phyloP scores from a whole-genome alignment of 2,888 invertebrate species.

The Onthophagus sagittarius region DNA sequence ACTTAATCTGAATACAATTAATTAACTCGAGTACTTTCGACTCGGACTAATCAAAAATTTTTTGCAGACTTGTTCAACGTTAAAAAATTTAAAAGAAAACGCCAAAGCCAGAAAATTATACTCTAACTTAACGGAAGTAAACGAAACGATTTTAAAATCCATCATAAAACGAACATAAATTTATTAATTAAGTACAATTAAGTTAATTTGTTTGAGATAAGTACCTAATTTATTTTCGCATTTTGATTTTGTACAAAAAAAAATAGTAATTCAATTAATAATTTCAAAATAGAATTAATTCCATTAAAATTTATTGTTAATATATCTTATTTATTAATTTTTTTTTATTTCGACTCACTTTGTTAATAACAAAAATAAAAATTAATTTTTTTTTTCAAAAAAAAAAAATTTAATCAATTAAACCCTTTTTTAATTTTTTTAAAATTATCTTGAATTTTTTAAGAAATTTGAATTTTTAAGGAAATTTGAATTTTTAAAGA shows the following conservation, averaged over 20 bases:
- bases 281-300: too few relatives aligned
- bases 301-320: too few relatives aligned
- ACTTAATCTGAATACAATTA: background rate
- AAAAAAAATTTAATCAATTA: too few relatives aligned
- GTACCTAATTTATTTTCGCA: background rate
- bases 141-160: background rate
- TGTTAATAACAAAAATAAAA: background rate
- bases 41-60: too few relatives aligned
- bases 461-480: too few relatives aligned
- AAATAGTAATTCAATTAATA: too few relatives aligned
- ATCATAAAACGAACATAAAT: background rate
- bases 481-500: too few relatives aligned
- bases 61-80: constrained; percentile 17
- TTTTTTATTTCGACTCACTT: background rate
- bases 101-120: constrained; percentile 17
- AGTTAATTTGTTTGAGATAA: constrained; percentile 15
- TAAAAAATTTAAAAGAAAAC: constrained; percentile 15
- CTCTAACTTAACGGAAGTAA: constrained; percentile 3
- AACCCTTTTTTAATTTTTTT: too few relatives aligned
- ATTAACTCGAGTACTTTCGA: background rate
- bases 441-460: too few relatives aligned
- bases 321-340: background rate
- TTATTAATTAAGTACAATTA: too few relatives aligned
- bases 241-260: too few relatives aligned
- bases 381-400: too few relatives aligned